Evolutionary conservation across 1,140 invertebrate species (phyloP).

Genomic region (Melipona quadrifasciata): DNA sequence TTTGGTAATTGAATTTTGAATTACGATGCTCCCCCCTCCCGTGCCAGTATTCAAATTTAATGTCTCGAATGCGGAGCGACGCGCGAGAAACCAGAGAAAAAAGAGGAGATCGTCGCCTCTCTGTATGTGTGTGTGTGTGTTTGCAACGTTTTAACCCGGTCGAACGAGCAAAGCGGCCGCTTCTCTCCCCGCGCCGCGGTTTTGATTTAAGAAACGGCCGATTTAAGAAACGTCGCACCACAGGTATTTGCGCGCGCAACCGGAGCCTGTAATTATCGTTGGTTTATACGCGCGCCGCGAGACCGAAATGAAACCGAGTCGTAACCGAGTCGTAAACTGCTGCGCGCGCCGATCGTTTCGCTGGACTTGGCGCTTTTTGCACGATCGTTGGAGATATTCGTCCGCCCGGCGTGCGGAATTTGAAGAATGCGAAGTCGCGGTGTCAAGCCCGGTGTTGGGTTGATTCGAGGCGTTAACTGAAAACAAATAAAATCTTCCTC

Average conservation of each 20-base stretch:
- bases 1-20: conserved; percentile 53
- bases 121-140: too few species aligned
- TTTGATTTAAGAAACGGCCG: not conserved
- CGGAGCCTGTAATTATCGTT: conserved; percentile 1
- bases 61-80: conserved; percentile 14
- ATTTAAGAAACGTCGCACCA: conserved; percentile 22
- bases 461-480: not conserved
- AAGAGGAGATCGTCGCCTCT: not conserved
- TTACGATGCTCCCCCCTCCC: conserved; percentile 28
- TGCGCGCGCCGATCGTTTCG: not conserved
- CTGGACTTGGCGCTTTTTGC: not conserved
- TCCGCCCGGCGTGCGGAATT: not conserved
- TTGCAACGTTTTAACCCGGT: conserved; percentile 18
- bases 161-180: not conserved
- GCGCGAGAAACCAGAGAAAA: not conserved
- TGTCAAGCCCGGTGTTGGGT: not conserved
- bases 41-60: conserved; percentile 45
- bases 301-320: not conserved
- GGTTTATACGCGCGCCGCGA: not conserved
- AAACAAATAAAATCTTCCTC: not conserved
- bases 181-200: not conserved
- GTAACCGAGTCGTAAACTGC: not conserved
- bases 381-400: not conserved
- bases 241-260: not conserved
- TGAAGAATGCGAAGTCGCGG: not conserved